Percentiles rank a stretch among this genome's conserved stretches.
These are phyloP conservation scores for Lasioglossum calceatum DNA, from an alignment of 2,888 invertebrate genomes.

Conservation along the genomic window DNA sequence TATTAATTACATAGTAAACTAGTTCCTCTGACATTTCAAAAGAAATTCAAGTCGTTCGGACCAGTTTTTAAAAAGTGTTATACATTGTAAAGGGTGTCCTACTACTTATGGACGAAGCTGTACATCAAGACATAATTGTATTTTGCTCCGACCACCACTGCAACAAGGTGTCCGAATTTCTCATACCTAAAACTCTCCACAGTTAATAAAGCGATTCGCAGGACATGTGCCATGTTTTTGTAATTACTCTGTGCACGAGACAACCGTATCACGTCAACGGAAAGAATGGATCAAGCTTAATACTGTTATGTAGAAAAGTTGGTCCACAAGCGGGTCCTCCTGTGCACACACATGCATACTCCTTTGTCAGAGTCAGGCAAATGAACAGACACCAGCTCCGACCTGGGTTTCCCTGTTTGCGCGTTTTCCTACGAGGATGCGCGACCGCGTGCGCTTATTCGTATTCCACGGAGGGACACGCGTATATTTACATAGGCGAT, in stretches of 20 bases:
- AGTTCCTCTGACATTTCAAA: too few relatives aligned
- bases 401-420: conserved; percentile 38
- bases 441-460: conserved; percentile 33
- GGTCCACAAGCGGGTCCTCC: not conserved
- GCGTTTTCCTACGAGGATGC: conserved; percentile 25
- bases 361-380: not conserved
- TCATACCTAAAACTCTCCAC: not conserved
- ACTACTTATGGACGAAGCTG: too few relatives aligned
- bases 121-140: too few relatives aligned
- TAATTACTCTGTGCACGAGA: not conserved
- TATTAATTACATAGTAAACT: too few relatives aligned
- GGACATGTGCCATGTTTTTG: not conserved
- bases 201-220: not conserved
- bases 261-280: not conserved
- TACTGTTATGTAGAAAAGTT: not conserved
- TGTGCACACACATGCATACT: not conserved
- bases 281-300: not conserved
- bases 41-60: too few relatives aligned
- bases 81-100: too few relatives aligned
- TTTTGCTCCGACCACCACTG: too few relatives aligned
- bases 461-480: conserved; percentile 41
- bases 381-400: not conserved
- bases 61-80: too few relatives aligned
- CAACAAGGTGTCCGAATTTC: too few relatives aligned
- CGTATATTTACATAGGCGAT: conserved; percentile 57